A percentile compares a stretch with the other conserved stretches of the same genome.
phyloP scores from a whole-genome alignment of 1,140 invertebrate species.

The Eueides isabella region DNA sequence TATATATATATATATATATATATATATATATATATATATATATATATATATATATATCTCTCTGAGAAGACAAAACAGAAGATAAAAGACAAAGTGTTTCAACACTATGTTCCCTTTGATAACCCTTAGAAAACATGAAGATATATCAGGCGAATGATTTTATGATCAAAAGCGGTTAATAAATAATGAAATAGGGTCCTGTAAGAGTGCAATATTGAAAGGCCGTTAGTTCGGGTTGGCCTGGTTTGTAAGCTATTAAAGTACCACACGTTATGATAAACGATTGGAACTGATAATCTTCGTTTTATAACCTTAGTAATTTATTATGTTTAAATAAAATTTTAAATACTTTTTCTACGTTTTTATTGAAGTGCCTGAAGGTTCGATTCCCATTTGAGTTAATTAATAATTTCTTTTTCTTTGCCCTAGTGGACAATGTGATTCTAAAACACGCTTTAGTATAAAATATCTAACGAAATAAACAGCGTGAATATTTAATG shows the following conservation, averaged over 20 bases:
- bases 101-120: background rate
- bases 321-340: background rate
- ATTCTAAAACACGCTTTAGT: background rate
- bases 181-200: constrained; percentile 13
- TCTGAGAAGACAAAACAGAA: too few relatives aligned
- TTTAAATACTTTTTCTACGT: too few relatives aligned
- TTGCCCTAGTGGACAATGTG: too few relatives aligned
- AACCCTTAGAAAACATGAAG: background rate
- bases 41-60: too few relatives aligned
- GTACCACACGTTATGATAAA: constrained; percentile 7
- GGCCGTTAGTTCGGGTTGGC: constrained; percentile 10
- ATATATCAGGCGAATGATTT: background rate
- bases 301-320: constrained; percentile 4
- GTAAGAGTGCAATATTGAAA: constrained; percentile 14
- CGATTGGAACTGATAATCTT: background rate
- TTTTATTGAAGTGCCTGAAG: too few relatives aligned
- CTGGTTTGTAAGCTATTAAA: constrained; percentile 7
- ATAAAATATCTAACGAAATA: background rate
- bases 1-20: too few relatives aligned
- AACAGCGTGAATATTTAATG: background rate
- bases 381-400: too few relatives aligned
- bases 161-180: constrained; percentile 1
- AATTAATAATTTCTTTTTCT: too few relatives aligned
- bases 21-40: too few relatives aligned
- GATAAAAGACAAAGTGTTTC: background rate